Evolutionary conservation across 1,140 invertebrate species (phyloP), one percentile per base, ranked within the genome.

Genomic region (Sycophaga agraensis): DNA sequence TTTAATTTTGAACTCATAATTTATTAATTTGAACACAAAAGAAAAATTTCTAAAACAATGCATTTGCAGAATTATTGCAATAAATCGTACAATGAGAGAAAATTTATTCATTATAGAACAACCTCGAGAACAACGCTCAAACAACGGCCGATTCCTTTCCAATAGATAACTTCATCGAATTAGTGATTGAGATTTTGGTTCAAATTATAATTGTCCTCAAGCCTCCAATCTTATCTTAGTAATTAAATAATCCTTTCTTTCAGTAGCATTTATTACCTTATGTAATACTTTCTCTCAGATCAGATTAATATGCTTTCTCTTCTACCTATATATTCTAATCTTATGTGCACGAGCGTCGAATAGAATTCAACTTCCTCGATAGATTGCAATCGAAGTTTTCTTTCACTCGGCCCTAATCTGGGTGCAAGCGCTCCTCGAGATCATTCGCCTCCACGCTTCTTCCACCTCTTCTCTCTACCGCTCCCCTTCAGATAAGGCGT

Each of bases 171-270:
- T 49, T 59, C 42, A 11, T 31, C 5, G 28, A 35, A 16, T 0
- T n/a, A n/a, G n/a, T 46, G 35, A 37, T 46, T 39, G 6, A 50
- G 28, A 59, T 57, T 57, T 43, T 43, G 19, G 9, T 12, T 37
- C 42, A 34, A 14, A 53, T 40, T 39, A 40, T 22, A 53, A 22
- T 43, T 26, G 16, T 2, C 24, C n/a, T n/a, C n/a, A n/a, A n/a
- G n/a, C n/a, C n/a, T n/a, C n/a, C n/a, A n/a, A n/a, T n/a, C n/a
- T n/a, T n/a, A n/a, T n/a, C 37, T 35, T 40, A 22, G 26, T 50
- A 59, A 59, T 59, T 35, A 59, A 49, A 59, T 59, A 59, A 49
- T 49, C 46, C 56, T 40, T 35, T 26, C 26, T 31, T 55, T 55
- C 53, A 43, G 39, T 24, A 31, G 22, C n/a, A 43, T 4, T 28